Base-by-base conservation (phyloP, 2,888 invertebrate genomes). In the Acronicta psi region DNA sequence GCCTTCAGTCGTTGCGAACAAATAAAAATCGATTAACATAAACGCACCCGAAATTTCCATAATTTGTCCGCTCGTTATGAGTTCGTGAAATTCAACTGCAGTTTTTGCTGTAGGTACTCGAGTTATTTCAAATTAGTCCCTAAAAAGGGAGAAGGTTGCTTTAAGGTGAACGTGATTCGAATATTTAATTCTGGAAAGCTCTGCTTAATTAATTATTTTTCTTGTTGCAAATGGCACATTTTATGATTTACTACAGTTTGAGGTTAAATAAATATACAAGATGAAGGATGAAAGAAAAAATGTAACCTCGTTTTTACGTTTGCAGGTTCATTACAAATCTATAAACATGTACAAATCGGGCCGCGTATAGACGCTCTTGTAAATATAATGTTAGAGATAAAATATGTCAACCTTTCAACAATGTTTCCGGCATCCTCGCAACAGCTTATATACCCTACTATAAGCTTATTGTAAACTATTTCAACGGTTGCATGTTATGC, bases 1-100 rank as follows among this genome's bases (percentile, higher is more conserved):
- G 80, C 87, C 79, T 83, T 82, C 81, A 82, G 85, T 87, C 82
- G 82, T 82, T 76, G 69, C 69, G 54, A 63, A 73, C 73, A 69
- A 76, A 77, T 77, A 78, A 80, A 81, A 81, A 77, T 73, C 73
- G 73, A 79, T 55, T 23, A 55, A 50, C 41, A 62, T 75, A 74
- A 78, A 67, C 56, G 51, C 59, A 69, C 59, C 56, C 64, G 59
- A 72, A 65, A 73, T 69, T 68, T 71, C 68, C 64, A 65, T 72
- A 70, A 76, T 75, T 74, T 61, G 36, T 59, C 53, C 49, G 60
- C 57, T 61, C 44, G 58, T 59, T 59, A 59, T 40, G 47, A 64
- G 54, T 68, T 69, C 42, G 44, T 49, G 51, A 57, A 72, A 61
- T 14, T 41, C 42, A 14, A 34, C 36, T 61, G 49, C 43, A 54